These are phyloP conservation scores for Brachystomella parvula DNA, from an alignment of 1,140 invertebrate genomes.

Conservation along the genomic window DNA sequence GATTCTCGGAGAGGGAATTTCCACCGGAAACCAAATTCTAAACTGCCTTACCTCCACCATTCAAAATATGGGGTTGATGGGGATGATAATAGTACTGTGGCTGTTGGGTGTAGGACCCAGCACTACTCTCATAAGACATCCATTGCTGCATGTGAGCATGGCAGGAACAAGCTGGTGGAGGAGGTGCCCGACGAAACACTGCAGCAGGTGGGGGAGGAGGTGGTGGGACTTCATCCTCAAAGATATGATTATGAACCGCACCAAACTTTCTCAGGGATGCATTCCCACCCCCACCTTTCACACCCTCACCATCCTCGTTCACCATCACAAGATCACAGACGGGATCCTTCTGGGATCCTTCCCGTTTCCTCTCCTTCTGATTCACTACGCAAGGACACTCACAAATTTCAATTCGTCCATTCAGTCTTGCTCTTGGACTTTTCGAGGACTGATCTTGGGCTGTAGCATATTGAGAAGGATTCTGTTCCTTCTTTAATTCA, in stretches of 20 bases:
- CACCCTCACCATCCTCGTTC: neutral
- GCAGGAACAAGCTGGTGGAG: neutral
- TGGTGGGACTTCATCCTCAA: neutral
- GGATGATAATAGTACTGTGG: neutral
- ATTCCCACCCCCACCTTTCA: neutral
- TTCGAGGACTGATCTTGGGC: neutral
- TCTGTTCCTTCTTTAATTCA: constrained; percentile 47
- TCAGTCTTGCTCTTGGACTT: neutral
- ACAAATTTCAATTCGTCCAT: neutral
- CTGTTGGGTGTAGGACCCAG: neutral
- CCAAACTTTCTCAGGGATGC: neutral
- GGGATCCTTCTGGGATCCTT: neutral
- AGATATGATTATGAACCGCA: neutral
- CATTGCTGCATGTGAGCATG: neutral
- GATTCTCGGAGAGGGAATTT: too few relatives aligned
- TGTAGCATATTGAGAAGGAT: neutral
- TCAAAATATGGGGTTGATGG: too few relatives aligned
- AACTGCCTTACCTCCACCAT: neutral
- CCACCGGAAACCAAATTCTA: neutral
- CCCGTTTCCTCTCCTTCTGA: too few relatives aligned
- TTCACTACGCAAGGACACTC: neutral
- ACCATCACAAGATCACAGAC: neutral
- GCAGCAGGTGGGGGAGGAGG: neutral
- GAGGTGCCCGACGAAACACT: neutral
- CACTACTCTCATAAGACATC: neutral